These are phyloP conservation scores for Paradoxurus hermaphroditus DNA, from an alignment of 2,113 vertebrate genomes.

Conservation along the genomic window DNA sequence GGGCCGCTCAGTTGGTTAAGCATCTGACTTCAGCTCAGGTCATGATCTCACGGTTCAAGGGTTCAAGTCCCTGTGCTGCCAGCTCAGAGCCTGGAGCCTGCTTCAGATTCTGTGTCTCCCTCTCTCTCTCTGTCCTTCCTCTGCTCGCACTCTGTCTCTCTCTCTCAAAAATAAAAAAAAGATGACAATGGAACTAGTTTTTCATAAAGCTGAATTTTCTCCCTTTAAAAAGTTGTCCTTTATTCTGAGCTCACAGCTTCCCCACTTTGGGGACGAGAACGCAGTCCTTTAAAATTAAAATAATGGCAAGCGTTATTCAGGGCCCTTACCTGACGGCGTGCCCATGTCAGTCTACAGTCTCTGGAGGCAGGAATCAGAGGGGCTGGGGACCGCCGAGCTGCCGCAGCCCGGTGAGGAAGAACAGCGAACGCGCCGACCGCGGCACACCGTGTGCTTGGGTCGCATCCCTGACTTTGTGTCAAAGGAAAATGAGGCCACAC, in stretches of 20 bases:
- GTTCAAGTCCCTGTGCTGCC: too few species aligned
- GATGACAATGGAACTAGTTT: neutral
- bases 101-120: too few species aligned
- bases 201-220: neutral
- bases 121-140: too few species aligned
- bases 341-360: neutral
- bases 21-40: too few species aligned
- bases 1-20: too few species aligned
- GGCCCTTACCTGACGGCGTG: neutral
- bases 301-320: neutral
- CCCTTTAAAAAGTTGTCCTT: neutral
- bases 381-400: neutral
- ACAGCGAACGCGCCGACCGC: neutral
- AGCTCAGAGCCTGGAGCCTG: too few species aligned
- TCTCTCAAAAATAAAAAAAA: too few species aligned
- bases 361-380: neutral
- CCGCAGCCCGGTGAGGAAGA: neutral
- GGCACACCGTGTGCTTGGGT: neutral
- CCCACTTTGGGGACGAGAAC: neutral
- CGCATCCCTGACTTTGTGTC: conserved; percentile 40
- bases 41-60: too few species aligned
- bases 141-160: too few species aligned
- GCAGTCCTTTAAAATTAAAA: neutral
- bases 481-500: conserved; percentile 40
- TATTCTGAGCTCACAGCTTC: neutral